Evolutionary conservation across 2,113 vertebrate genomes (phyloP).

Genomic region (Ibidorhyncha struthersii): DNA sequence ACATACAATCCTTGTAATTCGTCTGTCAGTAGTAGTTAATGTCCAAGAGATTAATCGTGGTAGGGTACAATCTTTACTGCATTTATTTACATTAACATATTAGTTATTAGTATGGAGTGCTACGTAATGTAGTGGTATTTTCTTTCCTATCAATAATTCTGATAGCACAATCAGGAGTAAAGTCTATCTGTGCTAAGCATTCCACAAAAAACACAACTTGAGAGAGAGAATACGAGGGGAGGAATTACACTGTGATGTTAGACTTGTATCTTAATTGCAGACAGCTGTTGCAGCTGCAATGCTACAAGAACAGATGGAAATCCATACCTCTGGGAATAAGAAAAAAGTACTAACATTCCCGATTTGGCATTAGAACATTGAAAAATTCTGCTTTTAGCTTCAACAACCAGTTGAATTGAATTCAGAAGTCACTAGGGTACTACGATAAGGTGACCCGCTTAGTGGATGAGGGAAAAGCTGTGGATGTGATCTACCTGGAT

Average conservation of each 20-base stretch:
- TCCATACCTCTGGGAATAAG: background rate
- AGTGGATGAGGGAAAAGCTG: too few species aligned
- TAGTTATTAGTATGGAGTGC: background rate
- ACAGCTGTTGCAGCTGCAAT: background rate
- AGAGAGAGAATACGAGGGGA: background rate
- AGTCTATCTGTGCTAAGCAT: background rate
- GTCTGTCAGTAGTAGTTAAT: background rate
- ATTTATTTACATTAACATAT: background rate
- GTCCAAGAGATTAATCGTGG: background rate
- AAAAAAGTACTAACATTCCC: background rate
- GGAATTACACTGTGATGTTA: background rate
- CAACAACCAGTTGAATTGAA: background rate
- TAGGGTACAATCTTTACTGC: background rate
- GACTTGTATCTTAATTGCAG: background rate
- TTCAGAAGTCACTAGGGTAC: background rate
- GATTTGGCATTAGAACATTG: background rate
- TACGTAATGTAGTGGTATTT: background rate
- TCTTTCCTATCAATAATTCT: background rate
- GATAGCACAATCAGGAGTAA: background rate
- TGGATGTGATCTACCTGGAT: too few species aligned
- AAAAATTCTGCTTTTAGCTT: background rate
- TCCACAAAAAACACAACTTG: background rate
- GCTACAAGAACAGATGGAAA: background rate
- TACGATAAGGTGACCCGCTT: too few species aligned
- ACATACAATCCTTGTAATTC: background rate